Evolutionary conservation across 2,113 vertebrate species (phyloP).

Genomic region (Phaethon lepturus): DNA sequence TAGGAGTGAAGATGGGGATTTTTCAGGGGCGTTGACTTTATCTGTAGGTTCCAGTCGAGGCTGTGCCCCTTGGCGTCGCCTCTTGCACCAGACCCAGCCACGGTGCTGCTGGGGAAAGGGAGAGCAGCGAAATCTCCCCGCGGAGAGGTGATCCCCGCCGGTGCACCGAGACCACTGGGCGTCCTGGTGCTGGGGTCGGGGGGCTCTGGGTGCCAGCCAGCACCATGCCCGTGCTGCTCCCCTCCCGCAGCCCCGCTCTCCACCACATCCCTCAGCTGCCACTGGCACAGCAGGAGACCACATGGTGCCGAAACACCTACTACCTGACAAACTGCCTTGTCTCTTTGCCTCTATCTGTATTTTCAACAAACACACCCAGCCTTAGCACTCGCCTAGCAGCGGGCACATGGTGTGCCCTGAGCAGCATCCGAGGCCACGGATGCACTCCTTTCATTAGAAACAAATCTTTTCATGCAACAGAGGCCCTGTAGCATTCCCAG

Average conservation of each 20-base stretch:
- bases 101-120: not conserved
- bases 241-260: not conserved
- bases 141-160: not conserved
- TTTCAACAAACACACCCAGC: not conserved
- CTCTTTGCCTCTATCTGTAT: not conserved
- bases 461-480: not conserved
- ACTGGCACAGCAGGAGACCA: not conserved
- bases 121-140: not conserved
- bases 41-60: not conserved
- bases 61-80: not conserved
- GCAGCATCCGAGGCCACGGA: not conserved
- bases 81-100: not conserved
- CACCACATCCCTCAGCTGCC: fast-evolving
- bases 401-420: fast-evolving
- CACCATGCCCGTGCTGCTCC: not conserved
- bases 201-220: not conserved
- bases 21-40: not conserved
- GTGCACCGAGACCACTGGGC: not conserved
- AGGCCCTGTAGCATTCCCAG: not conserved
- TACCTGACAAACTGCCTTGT: not conserved
- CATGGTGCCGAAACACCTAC: not conserved
- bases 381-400: fast-evolving
- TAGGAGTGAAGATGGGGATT: fast-evolving
- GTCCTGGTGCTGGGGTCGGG: not conserved
- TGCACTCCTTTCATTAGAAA: not conserved